These are phyloP conservation scores for Pterophyllum scalare DNA, from an alignment of 2,113 vertebrate species.

Conservation along the genomic window DNA sequence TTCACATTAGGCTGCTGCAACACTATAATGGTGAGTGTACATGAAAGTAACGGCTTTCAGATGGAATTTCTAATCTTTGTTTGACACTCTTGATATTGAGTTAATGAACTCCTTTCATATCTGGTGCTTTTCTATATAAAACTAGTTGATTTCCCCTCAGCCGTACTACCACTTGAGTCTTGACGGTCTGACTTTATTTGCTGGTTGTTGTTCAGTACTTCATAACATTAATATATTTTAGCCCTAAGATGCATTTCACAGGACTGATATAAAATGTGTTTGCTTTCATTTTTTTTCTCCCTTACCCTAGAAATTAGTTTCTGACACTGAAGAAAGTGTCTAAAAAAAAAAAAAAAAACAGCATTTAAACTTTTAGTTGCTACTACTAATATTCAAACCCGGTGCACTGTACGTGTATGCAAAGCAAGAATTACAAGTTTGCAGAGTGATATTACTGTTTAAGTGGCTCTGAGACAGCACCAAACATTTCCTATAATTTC, in stretches of 20 bases:
- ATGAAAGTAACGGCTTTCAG: too few species aligned
- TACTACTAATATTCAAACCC: not conserved
- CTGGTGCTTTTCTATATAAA: not conserved
- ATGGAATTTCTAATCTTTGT: not conserved
- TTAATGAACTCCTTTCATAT: not conserved
- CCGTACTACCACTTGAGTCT: not conserved
- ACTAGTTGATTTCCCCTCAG: not conserved
- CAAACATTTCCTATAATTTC: not conserved
- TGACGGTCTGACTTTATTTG: slow-evolving; percentile 1
- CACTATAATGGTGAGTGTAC: not conserved
- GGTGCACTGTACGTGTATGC: not conserved
- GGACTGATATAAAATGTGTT: slow-evolving; percentile 25
- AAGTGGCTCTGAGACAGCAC: not conserved
- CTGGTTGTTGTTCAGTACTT: slow-evolving; percentile 10
- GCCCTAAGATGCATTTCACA: not conserved
- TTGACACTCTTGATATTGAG: not conserved
- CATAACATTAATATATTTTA: slow-evolving; percentile 21
- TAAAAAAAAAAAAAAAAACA: too few species aligned
- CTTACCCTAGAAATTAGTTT: not conserved
- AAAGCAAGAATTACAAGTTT: not conserved
- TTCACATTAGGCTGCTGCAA: not conserved
- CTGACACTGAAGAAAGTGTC: not conserved
- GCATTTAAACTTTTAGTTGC: not conserved
- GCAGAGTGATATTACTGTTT: not conserved
- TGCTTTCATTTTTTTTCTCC: not conserved